phyloP scores from a whole-genome alignment of 1,140 invertebrate species.

The Bicyclus anynana region DNA sequence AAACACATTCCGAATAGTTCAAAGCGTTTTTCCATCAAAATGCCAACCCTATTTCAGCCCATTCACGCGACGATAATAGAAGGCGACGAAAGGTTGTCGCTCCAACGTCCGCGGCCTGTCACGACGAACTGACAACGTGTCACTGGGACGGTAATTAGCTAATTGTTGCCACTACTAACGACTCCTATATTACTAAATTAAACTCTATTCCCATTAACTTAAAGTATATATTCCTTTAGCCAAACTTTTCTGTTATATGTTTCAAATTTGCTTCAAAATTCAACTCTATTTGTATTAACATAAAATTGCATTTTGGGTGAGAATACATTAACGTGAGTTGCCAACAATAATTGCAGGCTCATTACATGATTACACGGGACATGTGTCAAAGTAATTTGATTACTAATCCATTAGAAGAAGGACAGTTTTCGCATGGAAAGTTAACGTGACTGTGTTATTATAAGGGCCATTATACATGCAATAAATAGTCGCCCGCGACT shows the following conservation, averaged over 20 bases:
- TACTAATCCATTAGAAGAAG: background rate
- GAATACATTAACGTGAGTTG: constrained; percentile 16
- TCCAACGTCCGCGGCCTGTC: constrained; percentile 38
- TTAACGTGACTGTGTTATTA: background rate
- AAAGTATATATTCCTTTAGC: constrained; percentile 4
- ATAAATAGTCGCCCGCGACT: background rate
- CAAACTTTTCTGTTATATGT: background rate
- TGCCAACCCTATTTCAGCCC: constrained; percentile 31
- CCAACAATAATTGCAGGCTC: constrained; percentile 32
- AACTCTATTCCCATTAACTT: constrained; percentile 21
- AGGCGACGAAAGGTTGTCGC: constrained; percentile 53
- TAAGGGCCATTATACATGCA: background rate
- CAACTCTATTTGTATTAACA: background rate
- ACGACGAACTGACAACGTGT: constrained; percentile 43
- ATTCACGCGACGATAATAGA: constrained; percentile 40
- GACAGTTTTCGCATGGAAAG: background rate
- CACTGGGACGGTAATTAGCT: constrained; percentile 51
- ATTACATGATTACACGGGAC: constrained; percentile 18
- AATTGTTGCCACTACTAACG: constrained; percentile 39
- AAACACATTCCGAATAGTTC: constrained; percentile 19
- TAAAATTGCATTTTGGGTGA: background rate
- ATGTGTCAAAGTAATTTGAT: constrained; percentile 11
- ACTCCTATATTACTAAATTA: constrained; percentile 8
- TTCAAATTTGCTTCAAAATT: background rate
- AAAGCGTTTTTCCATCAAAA: constrained; percentile 18